These are phyloP conservation scores for Chrysoperla carnea DNA, from an alignment of 1,140 invertebrate species.

Conservation along the genomic window DNA sequence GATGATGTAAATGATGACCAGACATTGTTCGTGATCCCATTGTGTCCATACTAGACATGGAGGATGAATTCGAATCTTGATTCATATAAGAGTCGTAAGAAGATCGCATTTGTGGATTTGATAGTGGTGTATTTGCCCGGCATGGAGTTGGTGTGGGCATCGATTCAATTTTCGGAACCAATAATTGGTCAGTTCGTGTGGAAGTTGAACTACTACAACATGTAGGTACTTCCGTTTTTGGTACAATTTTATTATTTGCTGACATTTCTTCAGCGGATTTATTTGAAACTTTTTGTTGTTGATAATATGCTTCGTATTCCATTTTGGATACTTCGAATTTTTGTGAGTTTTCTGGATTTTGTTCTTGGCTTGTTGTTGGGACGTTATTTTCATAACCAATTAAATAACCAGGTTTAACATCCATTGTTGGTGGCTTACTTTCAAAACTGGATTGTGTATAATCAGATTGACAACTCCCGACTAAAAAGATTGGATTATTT, in stretches of 20 bases:
- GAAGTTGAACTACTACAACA: slow-evolving; percentile 32
- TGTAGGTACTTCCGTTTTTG: slow-evolving; percentile 28
- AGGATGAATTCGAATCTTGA: slow-evolving; percentile 53
- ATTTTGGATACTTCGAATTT: slow-evolving; percentile 8
- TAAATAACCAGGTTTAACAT: slow-evolving; percentile 19
- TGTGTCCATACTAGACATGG: slow-evolving; percentile 52
- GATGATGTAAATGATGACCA: slow-evolving; percentile 20
- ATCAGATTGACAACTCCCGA: not conserved
- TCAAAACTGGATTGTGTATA: not conserved
- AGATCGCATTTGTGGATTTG: slow-evolving; percentile 23
- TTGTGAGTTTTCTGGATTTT: not conserved
- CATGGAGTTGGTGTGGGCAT: slow-evolving; percentile 19
- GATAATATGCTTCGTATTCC: slow-evolving; percentile 26
- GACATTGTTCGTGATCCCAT: slow-evolving; percentile 28
- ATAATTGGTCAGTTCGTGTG: slow-evolving; percentile 27
- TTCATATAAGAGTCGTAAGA: slow-evolving; percentile 42
- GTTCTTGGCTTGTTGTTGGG: slow-evolving; percentile 2
- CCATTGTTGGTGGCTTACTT: slow-evolving; percentile 5
- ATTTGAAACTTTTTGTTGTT: slow-evolving; percentile 14
- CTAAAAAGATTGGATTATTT: not conserved
- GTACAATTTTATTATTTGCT: slow-evolving; percentile 24
- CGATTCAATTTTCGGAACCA: slow-evolving; percentile 44
- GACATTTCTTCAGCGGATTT: slow-evolving; percentile 37
- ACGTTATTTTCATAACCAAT: slow-evolving; percentile 11
- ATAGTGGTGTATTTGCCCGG: slow-evolving; percentile 26